These are phyloP conservation scores for Monarcha castaneiventris DNA, from an alignment of 2,113 vertebrate genomes.

Conservation along the genomic window DNA sequence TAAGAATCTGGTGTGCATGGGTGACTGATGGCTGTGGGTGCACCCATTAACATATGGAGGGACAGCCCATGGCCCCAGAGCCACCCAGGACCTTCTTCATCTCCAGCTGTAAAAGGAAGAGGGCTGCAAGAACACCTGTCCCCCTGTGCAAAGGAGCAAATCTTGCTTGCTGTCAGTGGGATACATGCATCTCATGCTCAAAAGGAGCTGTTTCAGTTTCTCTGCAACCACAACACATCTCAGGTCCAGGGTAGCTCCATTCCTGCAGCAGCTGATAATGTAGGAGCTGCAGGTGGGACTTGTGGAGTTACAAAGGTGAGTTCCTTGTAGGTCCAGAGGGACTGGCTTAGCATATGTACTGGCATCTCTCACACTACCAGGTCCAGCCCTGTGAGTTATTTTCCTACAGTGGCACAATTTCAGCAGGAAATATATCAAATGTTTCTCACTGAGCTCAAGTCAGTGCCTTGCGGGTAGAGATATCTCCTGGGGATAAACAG, in stretches of 20 bases:
- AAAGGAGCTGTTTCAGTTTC: neutral
- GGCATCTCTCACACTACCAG: neutral
- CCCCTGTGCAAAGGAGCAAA: neutral
- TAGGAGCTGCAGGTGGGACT: neutral
- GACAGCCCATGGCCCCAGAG: neutral
- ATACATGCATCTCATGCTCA: neutral
- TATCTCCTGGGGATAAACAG: too few species aligned
- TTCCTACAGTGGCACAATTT: neutral
- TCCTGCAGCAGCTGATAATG: neutral
- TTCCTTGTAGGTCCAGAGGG: neutral
- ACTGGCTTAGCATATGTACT: neutral
- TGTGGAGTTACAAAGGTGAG: fast-evolving
- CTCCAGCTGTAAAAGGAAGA: neutral
- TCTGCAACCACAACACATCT: neutral
- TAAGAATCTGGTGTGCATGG: neutral
- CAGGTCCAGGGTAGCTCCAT: neutral
- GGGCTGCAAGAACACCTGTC: neutral
- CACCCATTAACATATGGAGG: fast-evolving
- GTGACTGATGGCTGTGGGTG: neutral
- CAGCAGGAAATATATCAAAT: neutral
- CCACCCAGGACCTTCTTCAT: neutral
- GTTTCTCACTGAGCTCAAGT: neutral
- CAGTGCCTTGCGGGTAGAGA: neutral
- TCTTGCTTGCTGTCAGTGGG: neutral
- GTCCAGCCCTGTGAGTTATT: neutral